Evolutionary conservation across 1,140 invertebrate genomes (phyloP), one percentile per base, ranked within the genome.

Genomic region (Drosophila rufa): DNA sequence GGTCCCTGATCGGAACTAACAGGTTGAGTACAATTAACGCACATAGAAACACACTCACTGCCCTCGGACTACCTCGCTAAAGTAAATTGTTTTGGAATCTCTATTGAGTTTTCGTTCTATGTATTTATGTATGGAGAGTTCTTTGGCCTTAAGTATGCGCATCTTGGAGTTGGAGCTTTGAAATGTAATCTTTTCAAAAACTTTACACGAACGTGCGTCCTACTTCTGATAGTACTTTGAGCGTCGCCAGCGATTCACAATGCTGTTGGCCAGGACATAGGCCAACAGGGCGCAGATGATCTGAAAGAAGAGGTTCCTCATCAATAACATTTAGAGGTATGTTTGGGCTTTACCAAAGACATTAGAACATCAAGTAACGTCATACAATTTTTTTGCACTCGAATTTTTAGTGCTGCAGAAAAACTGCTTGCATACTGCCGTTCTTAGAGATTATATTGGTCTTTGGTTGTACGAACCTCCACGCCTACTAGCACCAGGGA

Each of bases 161-260:
- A 53, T 25, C 74, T 51, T 79, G 48, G 47, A 53, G 40, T 71
- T 40, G 48, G 57, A 48, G 40, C 46, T 43, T 45, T 55, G 46
- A 74, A 50, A 60, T 73, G 45, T 46, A 70, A 43, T 47, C 5
- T n/a, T 14, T 59, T 59, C 69, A 30, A 71, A 71, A 73, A 47
- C 30, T 25, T 3, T 40, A 27, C 22, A 33, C n/a, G 1, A 17
- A 46, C 42, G 69, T 22, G 50, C 50, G 14, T 22, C 36, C 55
- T 91, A 92, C 79, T 92, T 92, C 4, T 85, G 62, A 38, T 86
- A 92, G 67, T 92, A 92, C 78, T 92, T 92, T 15, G 91, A 92
- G 56, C 91, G 91, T 53, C 91, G 79, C 91, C 91, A 92, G 59
- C 91, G 91, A 81, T 92, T 92, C 48, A 92, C 77, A 75, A 92